Evolutionary conservation across 2,888 invertebrate species (phyloP).

Genomic region (Oligia latruncula): DNA sequence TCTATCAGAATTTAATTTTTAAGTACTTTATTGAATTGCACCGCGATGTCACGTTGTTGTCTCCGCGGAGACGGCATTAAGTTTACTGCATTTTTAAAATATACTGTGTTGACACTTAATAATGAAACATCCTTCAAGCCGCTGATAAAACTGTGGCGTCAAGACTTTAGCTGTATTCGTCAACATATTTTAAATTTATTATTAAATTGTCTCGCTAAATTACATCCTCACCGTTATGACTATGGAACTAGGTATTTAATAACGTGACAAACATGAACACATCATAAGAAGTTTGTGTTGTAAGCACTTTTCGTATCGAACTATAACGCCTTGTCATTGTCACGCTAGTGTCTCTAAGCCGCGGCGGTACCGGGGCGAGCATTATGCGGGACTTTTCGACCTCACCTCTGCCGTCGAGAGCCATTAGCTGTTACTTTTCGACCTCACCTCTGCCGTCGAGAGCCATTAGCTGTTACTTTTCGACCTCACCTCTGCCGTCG

Average conservation of each 20-base stretch:
- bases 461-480: neutral
- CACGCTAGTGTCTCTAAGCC: neutral
- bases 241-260: neutral
- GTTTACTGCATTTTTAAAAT: slow-evolving; percentile 6
- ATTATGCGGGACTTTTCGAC: neutral
- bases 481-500: neutral
- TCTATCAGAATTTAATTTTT: neutral
- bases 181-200: neutral
- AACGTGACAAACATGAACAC: neutral
- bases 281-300: neutral
- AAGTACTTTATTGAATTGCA: neutral
- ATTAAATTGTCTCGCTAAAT: neutral
- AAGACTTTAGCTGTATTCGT: neutral
- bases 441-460: neutral
- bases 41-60: neutral
- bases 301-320: neutral
- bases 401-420: neutral
- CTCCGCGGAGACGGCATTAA: neutral
- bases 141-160: neutral
- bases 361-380: neutral
- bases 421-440: neutral
- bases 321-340: slow-evolving; percentile 5
- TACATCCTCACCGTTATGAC: neutral
- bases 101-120: neutral
- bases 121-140: neutral